A percentile compares a stretch with the other conserved stretches of the same genome.
These are phyloP conservation scores for Acanthosepion lycidas DNA, from an alignment of 2,888 invertebrate species.

Conservation along the genomic window DNA sequence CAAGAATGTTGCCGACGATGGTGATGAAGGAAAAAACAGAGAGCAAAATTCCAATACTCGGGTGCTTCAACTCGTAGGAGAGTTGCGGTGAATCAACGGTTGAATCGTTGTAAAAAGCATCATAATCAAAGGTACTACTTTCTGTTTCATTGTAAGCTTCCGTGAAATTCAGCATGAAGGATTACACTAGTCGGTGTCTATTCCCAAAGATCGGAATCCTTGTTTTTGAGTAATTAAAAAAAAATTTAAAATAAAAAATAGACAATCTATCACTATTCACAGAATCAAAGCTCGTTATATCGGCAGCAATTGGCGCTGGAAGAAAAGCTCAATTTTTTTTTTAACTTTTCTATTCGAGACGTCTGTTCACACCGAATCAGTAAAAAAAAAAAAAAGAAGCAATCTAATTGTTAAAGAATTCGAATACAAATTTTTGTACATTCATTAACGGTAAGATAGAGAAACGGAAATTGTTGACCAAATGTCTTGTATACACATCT, in stretches of 20 bases:
- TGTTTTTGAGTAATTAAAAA: background rate
- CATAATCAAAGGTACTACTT: slow-evolving; percentile 37
- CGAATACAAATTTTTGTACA: background rate
- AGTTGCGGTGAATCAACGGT: slow-evolving; percentile 43
- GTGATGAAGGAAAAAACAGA: slow-evolving; percentile 92
- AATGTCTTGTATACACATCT: background rate
- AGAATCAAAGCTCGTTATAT: background rate
- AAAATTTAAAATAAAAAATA: background rate
- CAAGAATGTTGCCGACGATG: slow-evolving; percentile 94
- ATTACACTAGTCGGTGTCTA: background rate
- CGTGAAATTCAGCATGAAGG: slow-evolving; percentile 44
- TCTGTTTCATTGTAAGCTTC: slow-evolving; percentile 42
- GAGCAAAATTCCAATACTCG: slow-evolving; percentile 82
- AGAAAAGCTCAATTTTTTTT: background rate
- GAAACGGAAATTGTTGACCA: background rate
- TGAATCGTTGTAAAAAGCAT: slow-evolving; percentile 44
- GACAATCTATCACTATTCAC: background rate
- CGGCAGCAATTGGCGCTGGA: background rate
- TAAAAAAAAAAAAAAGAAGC: background rate
- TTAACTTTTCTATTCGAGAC: background rate
- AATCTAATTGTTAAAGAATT: background rate
- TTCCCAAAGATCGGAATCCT: background rate
- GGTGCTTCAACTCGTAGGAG: slow-evolving; percentile 57
- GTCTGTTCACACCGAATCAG: background rate
- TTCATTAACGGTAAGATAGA: background rate